Percentiles rank a stretch among this genome's conserved stretches.
These are phyloP conservation scores for Luidia sarsii DNA, from an alignment of 53 echinoderm and acorn worm genomes.

Conservation along the genomic window DNA sequence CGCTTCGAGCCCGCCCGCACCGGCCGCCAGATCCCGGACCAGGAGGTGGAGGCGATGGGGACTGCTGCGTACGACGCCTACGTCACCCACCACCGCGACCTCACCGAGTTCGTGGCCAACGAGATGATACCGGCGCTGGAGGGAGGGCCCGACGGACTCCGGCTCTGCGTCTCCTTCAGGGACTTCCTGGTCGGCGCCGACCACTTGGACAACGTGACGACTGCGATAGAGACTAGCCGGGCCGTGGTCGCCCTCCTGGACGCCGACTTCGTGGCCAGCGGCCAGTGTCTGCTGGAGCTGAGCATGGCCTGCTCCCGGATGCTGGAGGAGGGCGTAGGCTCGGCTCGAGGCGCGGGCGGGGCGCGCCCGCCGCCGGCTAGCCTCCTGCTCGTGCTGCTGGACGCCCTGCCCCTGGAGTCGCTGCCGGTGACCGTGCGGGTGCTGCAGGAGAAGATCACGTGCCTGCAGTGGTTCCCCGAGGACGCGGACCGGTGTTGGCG, in stretches of 20 bases:
- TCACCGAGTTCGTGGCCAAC: slow-evolving; percentile 22
- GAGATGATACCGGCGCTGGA: slow-evolving; percentile 38
- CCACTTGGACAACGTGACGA: slow-evolving; percentile 42
- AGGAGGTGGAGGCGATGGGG: background rate
- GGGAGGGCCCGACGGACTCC: slow-evolving; percentile 14
- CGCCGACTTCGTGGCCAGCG: slow-evolving; percentile 24
- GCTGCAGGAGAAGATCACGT: slow-evolving; percentile 48
- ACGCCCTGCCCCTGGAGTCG: slow-evolving; percentile 36
- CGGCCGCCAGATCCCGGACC: background rate
- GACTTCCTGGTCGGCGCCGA: slow-evolving; percentile 53
- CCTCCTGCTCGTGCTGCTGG: slow-evolving; percentile 38
- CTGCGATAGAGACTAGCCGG: slow-evolving; percentile 37
- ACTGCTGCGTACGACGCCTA: slow-evolving; percentile 41
- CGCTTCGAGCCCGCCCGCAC: background rate
- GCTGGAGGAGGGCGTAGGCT: slow-evolving; percentile 1
- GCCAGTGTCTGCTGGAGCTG: slow-evolving; percentile 51
- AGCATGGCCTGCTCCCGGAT: slow-evolving; percentile 47
- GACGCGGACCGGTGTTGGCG: slow-evolving; percentile 35
- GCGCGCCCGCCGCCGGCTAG: background rate
- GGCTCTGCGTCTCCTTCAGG: slow-evolving; percentile 38
- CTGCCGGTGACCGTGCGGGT: slow-evolving; percentile 37
- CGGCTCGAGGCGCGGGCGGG: background rate
- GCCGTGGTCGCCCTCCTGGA: slow-evolving; percentile 29
- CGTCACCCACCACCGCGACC: slow-evolving; percentile 34
- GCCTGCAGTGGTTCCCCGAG: slow-evolving; percentile 26